These are phyloP conservation scores for Podargus strigoides DNA, from an alignment of 2,797 vertebrate species.

Conservation along the genomic window DNA sequence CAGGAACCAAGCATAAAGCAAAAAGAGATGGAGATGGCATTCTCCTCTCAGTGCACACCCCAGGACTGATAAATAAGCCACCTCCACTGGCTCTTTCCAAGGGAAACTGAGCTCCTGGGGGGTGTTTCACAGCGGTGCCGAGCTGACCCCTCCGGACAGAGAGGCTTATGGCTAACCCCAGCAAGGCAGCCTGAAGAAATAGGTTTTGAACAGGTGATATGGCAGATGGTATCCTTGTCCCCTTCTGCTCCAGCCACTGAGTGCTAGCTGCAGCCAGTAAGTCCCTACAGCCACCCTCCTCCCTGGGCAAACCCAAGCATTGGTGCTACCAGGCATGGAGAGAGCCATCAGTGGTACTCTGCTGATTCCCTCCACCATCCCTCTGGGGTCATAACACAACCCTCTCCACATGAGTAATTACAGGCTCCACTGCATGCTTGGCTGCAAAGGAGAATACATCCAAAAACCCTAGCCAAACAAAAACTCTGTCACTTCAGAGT, in stretches of 20 bases:
- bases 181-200: not conserved
- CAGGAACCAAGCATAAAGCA: not conserved
- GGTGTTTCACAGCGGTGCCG: not conserved
- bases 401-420: rapidly evolving
- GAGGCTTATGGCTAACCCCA: not conserved
- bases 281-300: not conserved
- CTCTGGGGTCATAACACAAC: not conserved
- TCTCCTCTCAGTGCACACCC: not conserved
- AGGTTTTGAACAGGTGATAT: not conserved
- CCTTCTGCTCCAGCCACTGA: not conserved
- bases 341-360: not conserved
- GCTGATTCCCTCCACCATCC: not conserved
- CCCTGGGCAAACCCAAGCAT: not conserved
- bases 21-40: not conserved
- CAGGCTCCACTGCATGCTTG: not conserved
- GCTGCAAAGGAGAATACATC: not conserved
- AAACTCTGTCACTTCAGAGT: not conserved
- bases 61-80: rapidly evolving
- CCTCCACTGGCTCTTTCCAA: not conserved
- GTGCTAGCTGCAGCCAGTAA: not conserved
- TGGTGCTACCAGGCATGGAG: not conserved
- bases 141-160: not conserved
- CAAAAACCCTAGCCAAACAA: not conserved
- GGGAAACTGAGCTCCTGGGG: rapidly evolving
- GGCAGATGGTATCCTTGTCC: not conserved